phyloP scores from a whole-genome alignment of 2,888 invertebrate species.

The Spodoptera littoralis region DNA sequence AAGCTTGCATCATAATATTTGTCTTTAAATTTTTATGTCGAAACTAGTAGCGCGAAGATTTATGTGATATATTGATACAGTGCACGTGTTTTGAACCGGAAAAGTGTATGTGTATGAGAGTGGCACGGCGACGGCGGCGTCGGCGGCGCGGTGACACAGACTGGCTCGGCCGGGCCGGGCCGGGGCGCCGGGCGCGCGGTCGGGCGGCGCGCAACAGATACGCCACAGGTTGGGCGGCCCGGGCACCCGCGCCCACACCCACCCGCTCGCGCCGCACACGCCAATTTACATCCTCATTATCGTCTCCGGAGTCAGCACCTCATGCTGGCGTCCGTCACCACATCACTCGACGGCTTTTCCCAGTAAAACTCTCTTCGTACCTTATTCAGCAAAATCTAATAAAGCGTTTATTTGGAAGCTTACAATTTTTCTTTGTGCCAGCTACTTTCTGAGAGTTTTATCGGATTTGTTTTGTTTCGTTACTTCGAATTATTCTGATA shows the following conservation, averaged over 20 bases:
- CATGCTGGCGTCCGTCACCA: conserved; percentile 59
- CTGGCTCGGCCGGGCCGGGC: conserved; percentile 63
- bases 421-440: conserved; percentile 53
- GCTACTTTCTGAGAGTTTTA: conserved; percentile 46
- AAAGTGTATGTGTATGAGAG: conserved; percentile 62
- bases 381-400: conserved; percentile 53
- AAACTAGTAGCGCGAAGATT: conserved; percentile 52
- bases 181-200: conserved; percentile 57
- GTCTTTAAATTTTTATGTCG: conserved; percentile 1
- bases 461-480: conserved; percentile 56
- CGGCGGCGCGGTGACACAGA: conserved; percentile 61
- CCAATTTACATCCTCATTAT: conserved; percentile 86
- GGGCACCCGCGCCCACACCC: conserved; percentile 68
- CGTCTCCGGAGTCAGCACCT: conserved; percentile 73
- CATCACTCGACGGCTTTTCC: conserved; percentile 51
- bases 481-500: conserved; percentile 49
- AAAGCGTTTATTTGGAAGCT: conserved; percentile 52
- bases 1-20: conserved; percentile 14
- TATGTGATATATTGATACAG: conserved; percentile 47
- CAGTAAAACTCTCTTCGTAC: conserved; percentile 37
- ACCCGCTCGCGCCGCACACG: conserved; percentile 65
- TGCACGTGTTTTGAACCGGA: conserved; percentile 78
- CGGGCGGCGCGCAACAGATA: conserved; percentile 86
- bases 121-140: conserved; percentile 52
- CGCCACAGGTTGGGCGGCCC: conserved; percentile 87